Evolutionary conservation across 2,888 invertebrate genomes (phyloP).

Genomic region (Nasonia oneida): DNA sequence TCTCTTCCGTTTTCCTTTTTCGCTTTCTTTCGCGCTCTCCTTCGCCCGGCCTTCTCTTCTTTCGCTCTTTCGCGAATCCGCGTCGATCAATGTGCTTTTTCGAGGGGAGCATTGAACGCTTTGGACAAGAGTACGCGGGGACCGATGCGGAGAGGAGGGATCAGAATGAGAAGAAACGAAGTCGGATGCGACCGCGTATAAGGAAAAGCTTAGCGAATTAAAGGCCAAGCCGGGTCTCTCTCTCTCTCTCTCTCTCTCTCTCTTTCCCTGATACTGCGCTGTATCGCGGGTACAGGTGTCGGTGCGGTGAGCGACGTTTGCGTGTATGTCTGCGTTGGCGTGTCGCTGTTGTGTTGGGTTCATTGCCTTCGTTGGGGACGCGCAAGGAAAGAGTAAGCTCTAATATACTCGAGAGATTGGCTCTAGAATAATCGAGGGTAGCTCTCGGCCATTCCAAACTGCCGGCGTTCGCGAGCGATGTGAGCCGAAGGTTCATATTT

Average conservation of each 20-base stretch:
- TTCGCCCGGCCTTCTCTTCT: not conserved
- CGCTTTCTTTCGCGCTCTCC: not conserved
- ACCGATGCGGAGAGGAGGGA: not conserved
- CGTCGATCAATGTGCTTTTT: not conserved
- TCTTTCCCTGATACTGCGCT: no score
- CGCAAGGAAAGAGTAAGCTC: not conserved
- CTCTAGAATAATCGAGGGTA: not conserved
- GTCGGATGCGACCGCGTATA: not conserved
- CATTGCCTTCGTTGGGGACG: slow-evolving; percentile 12
- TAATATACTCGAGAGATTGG: slow-evolving; percentile 16
- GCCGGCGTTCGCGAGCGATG: not conserved
- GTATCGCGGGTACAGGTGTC: no score
- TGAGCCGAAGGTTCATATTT: not conserved
- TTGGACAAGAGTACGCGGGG: not conserved
- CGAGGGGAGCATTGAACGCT: not conserved
- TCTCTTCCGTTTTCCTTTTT: not conserved
- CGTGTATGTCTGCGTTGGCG: slow-evolving; percentile 15
- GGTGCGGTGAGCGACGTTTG: not conserved
- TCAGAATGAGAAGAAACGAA: not conserved
- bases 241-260: no score
- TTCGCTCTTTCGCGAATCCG: not conserved
- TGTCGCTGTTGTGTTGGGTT: not conserved
- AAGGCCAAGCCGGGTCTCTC: not conserved
- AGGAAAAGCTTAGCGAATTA: not conserved
- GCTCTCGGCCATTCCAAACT: not conserved